Evolutionary conservation across 2,113 vertebrate species (phyloP).

Genomic region (Microtus ochrogaster): DNA sequence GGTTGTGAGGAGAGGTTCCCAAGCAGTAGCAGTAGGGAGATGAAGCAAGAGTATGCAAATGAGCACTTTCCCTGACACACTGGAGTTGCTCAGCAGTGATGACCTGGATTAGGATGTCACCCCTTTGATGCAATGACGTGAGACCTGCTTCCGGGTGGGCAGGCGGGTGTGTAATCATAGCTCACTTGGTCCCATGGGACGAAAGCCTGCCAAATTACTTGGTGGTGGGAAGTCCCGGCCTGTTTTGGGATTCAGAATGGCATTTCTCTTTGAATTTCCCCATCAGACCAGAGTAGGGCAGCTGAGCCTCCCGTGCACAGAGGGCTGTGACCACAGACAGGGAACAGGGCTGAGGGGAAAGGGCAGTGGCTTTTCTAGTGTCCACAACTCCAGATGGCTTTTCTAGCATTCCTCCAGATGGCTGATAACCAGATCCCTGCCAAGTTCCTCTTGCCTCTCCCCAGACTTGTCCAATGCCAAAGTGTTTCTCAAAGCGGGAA

Average conservation of each 20-base stretch:
- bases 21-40: rapidly evolving
- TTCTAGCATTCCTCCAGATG: conserved; percentile 49
- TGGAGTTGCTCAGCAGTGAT: neutral
- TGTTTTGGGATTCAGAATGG: neutral
- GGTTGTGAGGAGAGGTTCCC: neutral
- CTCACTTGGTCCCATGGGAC: neutral
- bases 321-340: neutral
- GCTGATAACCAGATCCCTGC: conserved; percentile 33
- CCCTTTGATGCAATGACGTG: neutral
- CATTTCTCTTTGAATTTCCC: conserved; percentile 4
- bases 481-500: conserved; percentile 73
- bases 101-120: neutral
- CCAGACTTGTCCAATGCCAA: conserved; percentile 36
- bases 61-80: neutral
- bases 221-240: neutral
- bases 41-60: neutral
- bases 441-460: conserved; percentile 46
- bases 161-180: neutral
- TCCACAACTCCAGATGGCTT: neutral
- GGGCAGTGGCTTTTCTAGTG: neutral
- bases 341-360: neutral
- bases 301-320: neutral
- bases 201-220: neutral
- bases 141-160: neutral
- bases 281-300: neutral